Percentiles rank a stretch among this genome's conserved stretches.
Conservation (phyloP, 2,797 vertebrate genomes). For the Lacerta bilineata region DNA sequence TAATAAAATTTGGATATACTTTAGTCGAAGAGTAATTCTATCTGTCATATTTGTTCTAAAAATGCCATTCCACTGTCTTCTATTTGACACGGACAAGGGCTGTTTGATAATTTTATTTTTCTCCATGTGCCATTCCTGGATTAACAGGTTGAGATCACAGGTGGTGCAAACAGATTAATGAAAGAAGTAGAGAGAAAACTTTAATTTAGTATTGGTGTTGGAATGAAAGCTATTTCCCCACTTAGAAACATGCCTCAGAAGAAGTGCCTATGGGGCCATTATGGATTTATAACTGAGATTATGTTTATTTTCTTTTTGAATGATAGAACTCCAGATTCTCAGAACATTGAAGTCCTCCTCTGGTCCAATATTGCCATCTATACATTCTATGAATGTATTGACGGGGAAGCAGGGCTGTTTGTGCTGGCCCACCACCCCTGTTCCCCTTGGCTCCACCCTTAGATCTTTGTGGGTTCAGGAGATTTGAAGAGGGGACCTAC, state of each 20-base stretch:
- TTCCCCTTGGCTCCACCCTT: not conserved
- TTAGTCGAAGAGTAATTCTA: constrained; percentile 68
- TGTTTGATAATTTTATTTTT: constrained; percentile 65
- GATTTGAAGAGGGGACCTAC: not conserved
- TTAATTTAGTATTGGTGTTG: constrained; percentile 59
- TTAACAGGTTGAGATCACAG: constrained; percentile 52
- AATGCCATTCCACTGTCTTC: constrained; percentile 43
- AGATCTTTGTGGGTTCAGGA: not conserved
- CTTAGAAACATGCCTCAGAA: constrained; percentile 52
- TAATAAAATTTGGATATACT: constrained; percentile 67
- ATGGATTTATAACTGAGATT: not conserved
- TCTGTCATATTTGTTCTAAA: constrained; percentile 38
- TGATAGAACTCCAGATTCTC: not conserved
- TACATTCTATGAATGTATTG: not conserved
- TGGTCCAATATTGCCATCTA: not conserved
- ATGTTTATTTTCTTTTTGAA: not conserved
- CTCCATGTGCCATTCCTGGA: constrained; percentile 47
- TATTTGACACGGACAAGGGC: constrained; percentile 35
- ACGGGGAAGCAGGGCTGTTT: too few relatives aligned
- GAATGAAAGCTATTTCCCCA: constrained; percentile 53
- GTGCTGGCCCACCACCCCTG: not conserved
- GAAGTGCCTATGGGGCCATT: constrained; percentile 36
- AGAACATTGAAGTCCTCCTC: not conserved
- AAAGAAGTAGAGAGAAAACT: constrained; percentile 28
- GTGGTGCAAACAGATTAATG: constrained; percentile 63